Base-by-base conservation (phyloP, 2,113 vertebrate genomes). In the Dipodomys ordii region DNA sequence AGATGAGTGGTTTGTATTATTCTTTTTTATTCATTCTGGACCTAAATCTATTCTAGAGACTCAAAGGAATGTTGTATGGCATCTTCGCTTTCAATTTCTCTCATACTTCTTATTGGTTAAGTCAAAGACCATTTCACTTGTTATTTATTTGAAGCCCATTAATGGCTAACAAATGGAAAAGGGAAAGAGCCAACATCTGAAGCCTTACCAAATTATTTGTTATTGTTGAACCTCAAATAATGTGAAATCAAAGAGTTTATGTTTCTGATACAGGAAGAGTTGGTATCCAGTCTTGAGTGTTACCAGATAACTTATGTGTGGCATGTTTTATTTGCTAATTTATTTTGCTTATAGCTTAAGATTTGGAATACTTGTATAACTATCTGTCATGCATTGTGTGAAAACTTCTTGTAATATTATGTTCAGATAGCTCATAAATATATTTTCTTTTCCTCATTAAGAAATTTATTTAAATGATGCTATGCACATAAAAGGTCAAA, bases 351-450 rank as follows among this genome's bases (percentile, higher is more conserved):
- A 22, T 72, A 18, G 7, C 4, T 83, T 88, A 64, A n/a, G 7
- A 73, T 4, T 92, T 91, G 74, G 81, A 93, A 35, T 64, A 20
- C 68, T 67, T 85, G 5, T 83, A 35, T n/a, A 25, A 80, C 27
- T 44, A 68, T 49, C 30, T 35, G 46, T 78, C 32, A 90, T 28
- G 73, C 1, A 85, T 28, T 78, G 28, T 77, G 2, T 82, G 16
- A 86, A 93, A 88, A 89, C 11, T 49, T 80, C 87, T 30, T 79
- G 49, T 35, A 67, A 27, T 64, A 22, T 90, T 64, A 71, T 83
- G 67, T 67, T 83, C 44, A 89, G 20, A 49, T 12, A 13, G 49
- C 10, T 49, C 12, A 49, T 49, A 49, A 9, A 68, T 85, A 64
- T 7, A 19, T 44, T 83, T 79, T 49, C 49, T 30, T 92, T 93